Conservation (phyloP, 2,888 invertebrate species). For the Cephus sareptanus region DNA sequence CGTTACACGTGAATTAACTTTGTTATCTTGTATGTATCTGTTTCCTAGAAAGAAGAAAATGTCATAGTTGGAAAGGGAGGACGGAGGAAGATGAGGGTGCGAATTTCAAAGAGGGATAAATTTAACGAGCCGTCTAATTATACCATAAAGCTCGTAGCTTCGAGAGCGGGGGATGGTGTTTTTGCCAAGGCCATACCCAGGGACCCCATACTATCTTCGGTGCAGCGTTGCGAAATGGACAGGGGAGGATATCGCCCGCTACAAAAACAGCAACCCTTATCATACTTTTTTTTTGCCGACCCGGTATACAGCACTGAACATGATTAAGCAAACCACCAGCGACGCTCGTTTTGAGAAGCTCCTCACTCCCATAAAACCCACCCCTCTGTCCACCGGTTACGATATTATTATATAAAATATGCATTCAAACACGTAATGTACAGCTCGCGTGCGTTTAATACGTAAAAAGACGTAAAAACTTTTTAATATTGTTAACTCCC, state of each 20-base stretch:
- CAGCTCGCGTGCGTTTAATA: background rate
- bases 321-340: background rate
- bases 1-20: background rate
- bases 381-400: background rate
- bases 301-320: background rate
- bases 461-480: background rate
- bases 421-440: background rate
- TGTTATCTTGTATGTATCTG: background rate
- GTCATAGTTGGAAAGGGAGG: background rate
- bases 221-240: background rate
- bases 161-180: background rate
- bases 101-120: background rate
- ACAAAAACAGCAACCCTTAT: background rate
- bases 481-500: background rate
- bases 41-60: background rate
- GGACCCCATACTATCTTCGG: background rate
- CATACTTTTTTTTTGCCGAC: background rate
- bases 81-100: background rate
- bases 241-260: background rate
- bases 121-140: background rate
- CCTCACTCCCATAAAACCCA: background rate
- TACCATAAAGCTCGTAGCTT: background rate
- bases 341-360: background rate
- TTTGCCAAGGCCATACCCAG: background rate
- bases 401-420: background rate